phyloP scores from a whole-genome alignment of 2,797 vertebrate genomes.

The Percopsis omiscomaycus region DNA sequence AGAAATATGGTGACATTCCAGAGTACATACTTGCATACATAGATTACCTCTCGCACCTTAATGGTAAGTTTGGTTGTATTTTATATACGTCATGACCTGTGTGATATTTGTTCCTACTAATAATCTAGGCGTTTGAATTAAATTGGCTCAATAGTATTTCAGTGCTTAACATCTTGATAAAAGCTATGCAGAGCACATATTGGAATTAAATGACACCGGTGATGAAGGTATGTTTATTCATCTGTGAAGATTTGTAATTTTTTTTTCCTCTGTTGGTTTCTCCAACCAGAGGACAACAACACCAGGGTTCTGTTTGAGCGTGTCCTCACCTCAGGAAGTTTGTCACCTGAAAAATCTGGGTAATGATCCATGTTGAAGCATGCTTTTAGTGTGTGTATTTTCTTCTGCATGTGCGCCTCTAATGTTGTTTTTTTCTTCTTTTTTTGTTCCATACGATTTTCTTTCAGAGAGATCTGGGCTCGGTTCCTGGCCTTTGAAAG shows the following conservation, averaged over 20 bases:
- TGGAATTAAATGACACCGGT: too few relatives aligned
- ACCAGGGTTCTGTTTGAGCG: conserved; percentile 98
- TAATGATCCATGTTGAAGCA: conserved; percentile 61
- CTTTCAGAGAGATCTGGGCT: conserved; percentile 93
- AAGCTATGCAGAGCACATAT: not conserved
- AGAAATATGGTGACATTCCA: conserved; percentile 99
- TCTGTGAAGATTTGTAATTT: conserved; percentile 1
- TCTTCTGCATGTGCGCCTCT: not conserved
- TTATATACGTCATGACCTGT: not conserved
- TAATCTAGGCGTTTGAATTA: not conserved
- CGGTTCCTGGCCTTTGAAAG: conserved; percentile 98
- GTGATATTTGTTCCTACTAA: not conserved
- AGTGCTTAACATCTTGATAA: not conserved
- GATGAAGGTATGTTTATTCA: not conserved
- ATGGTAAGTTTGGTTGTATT: conserved; percentile 76
- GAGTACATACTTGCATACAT: conserved; percentile 99
- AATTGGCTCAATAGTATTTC: not conserved
- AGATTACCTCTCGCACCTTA: conserved; percentile 98
- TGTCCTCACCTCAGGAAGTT: conserved; percentile 97
- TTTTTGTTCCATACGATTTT: not conserved
- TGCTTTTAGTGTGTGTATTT: not conserved
- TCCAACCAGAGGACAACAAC: conserved; percentile 94
- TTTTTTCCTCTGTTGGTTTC: not conserved
- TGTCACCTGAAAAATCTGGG: conserved; percentile 98
- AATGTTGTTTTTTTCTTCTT: conserved; percentile 19